A percentile compares a stretch with the other conserved stretches of the same genome.
Evolutionary conservation across 2,888 invertebrate species (phyloP).

Genomic region (Cephus pulcher): DNA sequence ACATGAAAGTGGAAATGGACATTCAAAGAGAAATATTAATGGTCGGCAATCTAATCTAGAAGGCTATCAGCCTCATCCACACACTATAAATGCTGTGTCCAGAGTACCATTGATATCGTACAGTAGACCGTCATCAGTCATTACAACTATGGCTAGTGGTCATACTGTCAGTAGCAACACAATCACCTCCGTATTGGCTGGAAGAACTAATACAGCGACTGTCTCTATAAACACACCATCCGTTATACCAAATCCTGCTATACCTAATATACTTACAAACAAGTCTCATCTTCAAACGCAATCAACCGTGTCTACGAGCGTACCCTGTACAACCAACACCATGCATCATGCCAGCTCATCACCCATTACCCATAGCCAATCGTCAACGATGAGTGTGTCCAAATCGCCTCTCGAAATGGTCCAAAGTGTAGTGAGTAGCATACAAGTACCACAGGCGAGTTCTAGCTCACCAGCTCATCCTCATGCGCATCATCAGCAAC

Average conservation of each 20-base stretch:
- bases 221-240: slow-evolving; percentile 78
- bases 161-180: slow-evolving; percentile 84
- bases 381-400: slow-evolving; percentile 64
- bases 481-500: slow-evolving; percentile 45
- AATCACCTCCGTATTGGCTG: slow-evolving; percentile 83
- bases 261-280: slow-evolving; percentile 59
- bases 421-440: slow-evolving; percentile 79
- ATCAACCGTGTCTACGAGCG: slow-evolving; percentile 67
- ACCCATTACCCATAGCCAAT: slow-evolving; percentile 42
- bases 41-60: slow-evolving; percentile 56
- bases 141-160: slow-evolving; percentile 78
- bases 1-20: not conserved
- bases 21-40: slow-evolving; percentile 61
- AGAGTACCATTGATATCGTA: slow-evolving; percentile 48
- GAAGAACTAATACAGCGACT: slow-evolving; percentile 80
- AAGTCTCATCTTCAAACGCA: slow-evolving; percentile 66
- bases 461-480: slow-evolving; percentile 48
- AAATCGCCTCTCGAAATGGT: slow-evolving; percentile 83
- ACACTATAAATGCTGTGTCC: slow-evolving; percentile 49
- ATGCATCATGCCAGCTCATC: slow-evolving; percentile 36
- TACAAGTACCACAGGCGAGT: slow-evolving; percentile 71
- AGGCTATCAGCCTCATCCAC: slow-evolving; percentile 62
- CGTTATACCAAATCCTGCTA: slow-evolving; percentile 63
- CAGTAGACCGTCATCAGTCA: slow-evolving; percentile 62
- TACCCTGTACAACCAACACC: slow-evolving; percentile 47